These are phyloP conservation scores for Scomberomorus guttatus DNA, from an alignment of 2,797 vertebrate species.

Conservation along the genomic window DNA sequence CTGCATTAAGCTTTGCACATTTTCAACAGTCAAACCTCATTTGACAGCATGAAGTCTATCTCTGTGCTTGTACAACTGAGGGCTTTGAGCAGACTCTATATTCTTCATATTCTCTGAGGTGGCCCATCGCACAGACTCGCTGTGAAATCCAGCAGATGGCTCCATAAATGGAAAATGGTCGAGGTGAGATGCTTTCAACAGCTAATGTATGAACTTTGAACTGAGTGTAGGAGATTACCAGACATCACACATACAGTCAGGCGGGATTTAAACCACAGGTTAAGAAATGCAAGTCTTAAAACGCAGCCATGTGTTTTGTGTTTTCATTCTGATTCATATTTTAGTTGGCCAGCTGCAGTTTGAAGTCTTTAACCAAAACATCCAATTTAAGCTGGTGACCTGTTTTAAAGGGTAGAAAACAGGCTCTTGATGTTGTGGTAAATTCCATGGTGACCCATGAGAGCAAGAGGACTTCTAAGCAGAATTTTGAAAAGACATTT, in stretches of 20 bases:
- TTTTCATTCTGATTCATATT: slow-evolving; percentile 52
- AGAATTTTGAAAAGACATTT: slow-evolving; percentile 16
- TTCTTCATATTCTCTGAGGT: slow-evolving; percentile 54
- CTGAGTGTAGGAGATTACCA: slow-evolving; percentile 49
- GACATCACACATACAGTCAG: slow-evolving; percentile 35
- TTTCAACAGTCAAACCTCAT: slow-evolving; percentile 65
- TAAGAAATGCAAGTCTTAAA: slow-evolving; percentile 38
- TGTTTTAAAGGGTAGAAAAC: slow-evolving; percentile 37
- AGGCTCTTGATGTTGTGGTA: slow-evolving; percentile 34
- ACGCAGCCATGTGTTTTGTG: slow-evolving; percentile 11
- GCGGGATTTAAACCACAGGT: slow-evolving; percentile 22
- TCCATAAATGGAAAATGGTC: slow-evolving; percentile 63
- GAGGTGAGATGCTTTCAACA: slow-evolving; percentile 54
- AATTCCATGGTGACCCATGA: slow-evolving; percentile 6
- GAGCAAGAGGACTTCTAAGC: slow-evolving; percentile 30
- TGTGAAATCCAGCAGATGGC: slow-evolving; percentile 71
- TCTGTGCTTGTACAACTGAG: slow-evolving; percentile 30
- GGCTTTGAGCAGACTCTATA: slow-evolving; percentile 70
- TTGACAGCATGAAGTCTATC: slow-evolving; percentile 59
- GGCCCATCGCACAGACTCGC: slow-evolving; percentile 41
- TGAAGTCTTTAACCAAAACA: slow-evolving; percentile 33
- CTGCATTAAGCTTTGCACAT: slow-evolving; percentile 61
- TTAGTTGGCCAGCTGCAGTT: slow-evolving; percentile 34
- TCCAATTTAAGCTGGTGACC: slow-evolving; percentile 19
- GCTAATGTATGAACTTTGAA: slow-evolving; percentile 64